These are phyloP conservation scores for Rhinatrema bivittatum DNA, from an alignment of 2,797 vertebrate genomes.

Conservation along the genomic window DNA sequence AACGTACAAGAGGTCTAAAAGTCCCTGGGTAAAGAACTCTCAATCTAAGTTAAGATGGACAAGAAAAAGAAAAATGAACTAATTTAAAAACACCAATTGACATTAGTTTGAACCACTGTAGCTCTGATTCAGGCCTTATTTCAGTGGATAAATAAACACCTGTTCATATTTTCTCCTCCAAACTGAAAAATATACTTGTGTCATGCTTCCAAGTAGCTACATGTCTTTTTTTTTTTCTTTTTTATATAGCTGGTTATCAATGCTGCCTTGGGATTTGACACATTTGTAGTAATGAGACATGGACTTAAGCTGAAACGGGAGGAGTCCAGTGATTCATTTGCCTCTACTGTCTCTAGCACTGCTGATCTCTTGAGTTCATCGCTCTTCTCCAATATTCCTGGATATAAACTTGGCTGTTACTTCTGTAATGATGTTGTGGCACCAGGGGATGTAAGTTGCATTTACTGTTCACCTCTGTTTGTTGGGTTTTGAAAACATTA, in stretches of 20 bases:
- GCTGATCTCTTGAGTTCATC: slow-evolving; percentile 68
- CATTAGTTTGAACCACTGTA: no score
- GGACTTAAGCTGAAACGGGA: slow-evolving; percentile 77
- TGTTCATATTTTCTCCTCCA: no score
- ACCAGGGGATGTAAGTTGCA: slow-evolving; percentile 84
- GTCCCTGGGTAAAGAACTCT: no score
- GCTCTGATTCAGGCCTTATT: no score
- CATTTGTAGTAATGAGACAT: slow-evolving; percentile 96
- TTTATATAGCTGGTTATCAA: slow-evolving; percentile 81
- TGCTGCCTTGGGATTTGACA: slow-evolving; percentile 92
- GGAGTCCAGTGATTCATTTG: slow-evolving; percentile 49
- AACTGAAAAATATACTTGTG: no score
- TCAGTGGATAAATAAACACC: no score
- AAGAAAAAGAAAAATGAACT: no score
- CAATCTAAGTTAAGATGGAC: no score
- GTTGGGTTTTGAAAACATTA: no score
- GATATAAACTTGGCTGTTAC: slow-evolving; percentile 95
- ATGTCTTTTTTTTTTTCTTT: slow-evolving; percentile 12
- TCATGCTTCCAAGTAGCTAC: no score
- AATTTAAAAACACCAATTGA: no score
- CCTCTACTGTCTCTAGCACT: slow-evolving; percentile 36
- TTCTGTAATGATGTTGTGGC: slow-evolving; percentile 98
- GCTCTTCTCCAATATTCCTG: slow-evolving; percentile 94
- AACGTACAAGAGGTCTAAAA: no score
- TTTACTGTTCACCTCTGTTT: not conserved